A percentile compares a stretch with the other conserved stretches of the same genome.
Evolutionary conservation across 23 tunicate species (phyloP).

Genomic region (Ascidia mentula): DNA sequence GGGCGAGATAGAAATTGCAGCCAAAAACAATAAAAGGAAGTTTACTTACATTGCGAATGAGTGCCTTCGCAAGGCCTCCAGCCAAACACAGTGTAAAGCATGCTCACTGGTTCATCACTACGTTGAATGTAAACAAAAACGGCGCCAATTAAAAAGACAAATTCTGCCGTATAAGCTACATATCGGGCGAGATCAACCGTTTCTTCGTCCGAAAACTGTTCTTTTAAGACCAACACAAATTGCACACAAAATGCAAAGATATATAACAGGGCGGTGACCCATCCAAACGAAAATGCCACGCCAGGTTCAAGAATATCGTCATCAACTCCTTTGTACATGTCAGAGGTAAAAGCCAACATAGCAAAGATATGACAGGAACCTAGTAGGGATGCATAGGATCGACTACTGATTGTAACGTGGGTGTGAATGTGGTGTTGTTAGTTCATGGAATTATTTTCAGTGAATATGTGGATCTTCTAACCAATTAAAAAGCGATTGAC

Average conservation of each 20-base stretch:
- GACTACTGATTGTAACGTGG: no score
- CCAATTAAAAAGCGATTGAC: no score
- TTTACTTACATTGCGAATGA: no score
- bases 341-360: not conserved
- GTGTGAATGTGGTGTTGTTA: no score
- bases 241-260: not conserved
- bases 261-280: not conserved
- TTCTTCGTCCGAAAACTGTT: not conserved
- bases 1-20: no score
- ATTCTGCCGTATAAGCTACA: not conserved
- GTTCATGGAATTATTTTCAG: not conserved
- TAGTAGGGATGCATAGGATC: no score
- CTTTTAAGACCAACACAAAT: not conserved
- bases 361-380: constrained; percentile 6
- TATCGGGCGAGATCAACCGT: not conserved
- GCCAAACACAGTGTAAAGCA: not conserved
- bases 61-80: not conserved
- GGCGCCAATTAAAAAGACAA: not conserved
- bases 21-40: no score
- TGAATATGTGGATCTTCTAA: no score
- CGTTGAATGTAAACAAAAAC: not conserved
- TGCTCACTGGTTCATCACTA: not conserved
- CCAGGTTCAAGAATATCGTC: not conserved
- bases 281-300: not conserved
- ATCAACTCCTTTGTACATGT: not conserved